Evolutionary conservation across 2,797 vertebrate species (phyloP), one percentile per base, ranked within the genome.

Genomic region (Muraenolepis orangiensis): DNA sequence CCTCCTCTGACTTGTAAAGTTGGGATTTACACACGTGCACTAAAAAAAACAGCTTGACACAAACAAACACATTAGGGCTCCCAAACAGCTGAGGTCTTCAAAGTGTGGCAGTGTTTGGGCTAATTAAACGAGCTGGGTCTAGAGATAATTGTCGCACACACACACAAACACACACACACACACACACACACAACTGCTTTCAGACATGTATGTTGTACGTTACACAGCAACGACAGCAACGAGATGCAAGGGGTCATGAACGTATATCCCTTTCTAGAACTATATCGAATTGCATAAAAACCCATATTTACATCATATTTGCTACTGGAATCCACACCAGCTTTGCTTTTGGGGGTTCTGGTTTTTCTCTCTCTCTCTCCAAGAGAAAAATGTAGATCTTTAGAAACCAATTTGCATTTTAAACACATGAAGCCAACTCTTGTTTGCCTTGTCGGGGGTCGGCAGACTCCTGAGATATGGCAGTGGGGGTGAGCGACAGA

Each of bases 31-130:
- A 90, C 84, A 82, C 81, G 81, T 81, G 87, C 77, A 82, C 80
- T 86, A 86, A 90, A 92, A 87, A 86, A 84, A 91, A 86, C 85
- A 90, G 87, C 85, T 84, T 89, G 85, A 90, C 78, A 90, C 81
- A 89, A 91, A 90, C 89, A 89, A 87, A 90, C 83, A 83, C 72
- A 88, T 87, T 83, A 82, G 84, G 84, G 87, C 84, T 78, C 80
- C 75, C 82, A 85, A 89, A 85, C 73, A 69, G 81, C 76, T 83
- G 82, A 80, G 81, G 78, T 78, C 78, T 83, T 83, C 66, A 83
- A 80, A 81, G 69, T 81, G 76, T 74, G 84, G 78, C 75, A 83
- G 81, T 71, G 74, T 69, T 87, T 78, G 73, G 69, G 74, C 64
- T 76, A 73, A 83, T 81, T 78, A 78, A 86, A 75, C 28, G 18